Evolutionary conservation across 2,113 vertebrate genomes (phyloP), one percentile per base, ranked within the genome.

Genomic region (Mesocricetus auratus): DNA sequence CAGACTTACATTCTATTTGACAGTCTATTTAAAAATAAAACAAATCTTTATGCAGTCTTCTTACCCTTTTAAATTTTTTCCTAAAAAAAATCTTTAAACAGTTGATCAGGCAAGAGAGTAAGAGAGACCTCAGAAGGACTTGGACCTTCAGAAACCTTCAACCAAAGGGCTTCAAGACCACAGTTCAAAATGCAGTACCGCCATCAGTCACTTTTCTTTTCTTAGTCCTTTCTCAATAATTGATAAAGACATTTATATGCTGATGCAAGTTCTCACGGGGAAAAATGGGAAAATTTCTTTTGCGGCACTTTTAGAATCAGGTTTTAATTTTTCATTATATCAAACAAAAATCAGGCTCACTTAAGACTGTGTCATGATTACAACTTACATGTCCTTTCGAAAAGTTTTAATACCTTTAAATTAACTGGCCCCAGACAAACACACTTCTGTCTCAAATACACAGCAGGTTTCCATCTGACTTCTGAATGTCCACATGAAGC

Each of bases 231-330:
- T 97, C 97, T 98, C 96, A 98, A 98, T 99, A 98, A 98, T 98
- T 98, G 98, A 98, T 98, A 98, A 98, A 98, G 97, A 96, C 96
- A 98, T 99, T 97, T 98, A 98, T 98, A 98, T 98, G 98, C 98
- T 98, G 98, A 98, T 98, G 98, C 98, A 98, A 98, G 98, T 98
- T 98, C 97, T 98, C 95, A 98, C 91, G 93, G 97, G 97, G 98
- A 98, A 98, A 97, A 98, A 98, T 97, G 96, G 97, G 96, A 97
- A 98, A 97, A 98, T 98, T 98, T 98, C 97, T 98, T 98, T 98
- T 96, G 96, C 89, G 97, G 96, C 88, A 97, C 97, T 98, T 98
- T 97, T 97, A 98, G 97, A 97, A 89, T 93, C 75, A 97, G 91
- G 88, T 95, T 98, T 98, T 96, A 98, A 97, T 97, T 98, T 98